Conservation (phyloP, 2,113 vertebrate species). For the Pseudorasbora parva region DNA sequence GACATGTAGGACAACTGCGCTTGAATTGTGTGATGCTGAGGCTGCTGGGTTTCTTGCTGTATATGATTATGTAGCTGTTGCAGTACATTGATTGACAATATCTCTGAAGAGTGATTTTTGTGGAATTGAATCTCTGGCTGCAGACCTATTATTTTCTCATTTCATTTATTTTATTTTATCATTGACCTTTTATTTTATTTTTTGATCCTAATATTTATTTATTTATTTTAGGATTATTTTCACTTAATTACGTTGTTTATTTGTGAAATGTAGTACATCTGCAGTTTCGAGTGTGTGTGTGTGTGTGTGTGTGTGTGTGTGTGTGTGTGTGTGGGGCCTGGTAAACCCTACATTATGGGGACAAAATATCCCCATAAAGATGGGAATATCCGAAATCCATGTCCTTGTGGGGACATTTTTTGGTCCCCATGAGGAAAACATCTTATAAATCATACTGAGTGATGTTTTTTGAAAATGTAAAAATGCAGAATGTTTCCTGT, state of each 20-base stretch:
- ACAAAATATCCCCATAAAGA: too few species aligned
- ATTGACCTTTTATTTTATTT: not conserved
- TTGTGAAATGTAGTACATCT: not conserved
- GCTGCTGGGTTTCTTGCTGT: not conserved
- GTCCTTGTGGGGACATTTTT: too few species aligned
- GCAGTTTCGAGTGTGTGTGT: not conserved
- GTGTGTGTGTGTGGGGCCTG: too few species aligned
- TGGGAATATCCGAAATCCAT: too few species aligned
- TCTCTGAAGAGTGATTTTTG: not conserved
- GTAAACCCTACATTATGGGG: too few species aligned
- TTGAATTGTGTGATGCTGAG: not conserved
- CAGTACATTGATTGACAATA: not conserved
- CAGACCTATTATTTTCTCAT: too few species aligned
- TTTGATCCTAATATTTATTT: not conserved
- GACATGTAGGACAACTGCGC: not conserved
- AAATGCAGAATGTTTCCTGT: too few species aligned
- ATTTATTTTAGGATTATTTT: not conserved
- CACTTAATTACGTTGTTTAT: not conserved
- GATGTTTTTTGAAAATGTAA: too few species aligned
- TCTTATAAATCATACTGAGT: too few species aligned
- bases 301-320: too few species aligned
- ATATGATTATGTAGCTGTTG: not conserved
- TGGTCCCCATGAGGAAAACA: too few species aligned
- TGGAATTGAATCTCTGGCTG: not conserved
- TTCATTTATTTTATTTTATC: not conserved